Conservation (phyloP, 1,140 invertebrate genomes). For the Megalopta genalis region DNA sequence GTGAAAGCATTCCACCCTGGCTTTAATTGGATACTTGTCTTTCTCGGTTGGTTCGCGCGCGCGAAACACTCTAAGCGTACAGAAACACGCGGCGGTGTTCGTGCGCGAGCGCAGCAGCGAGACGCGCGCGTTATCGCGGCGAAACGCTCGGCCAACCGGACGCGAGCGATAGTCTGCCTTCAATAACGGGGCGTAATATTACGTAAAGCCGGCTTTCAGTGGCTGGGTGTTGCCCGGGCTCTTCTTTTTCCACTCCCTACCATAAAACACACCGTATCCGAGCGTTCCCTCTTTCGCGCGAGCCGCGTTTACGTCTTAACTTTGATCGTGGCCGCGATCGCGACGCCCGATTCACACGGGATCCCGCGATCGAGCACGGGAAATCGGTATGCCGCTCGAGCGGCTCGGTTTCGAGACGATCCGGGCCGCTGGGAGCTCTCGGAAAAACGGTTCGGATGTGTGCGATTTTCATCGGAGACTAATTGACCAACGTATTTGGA, state of each 20-base stretch:
- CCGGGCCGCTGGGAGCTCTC: too few relatives aligned
- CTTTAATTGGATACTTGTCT: constrained; percentile 41
- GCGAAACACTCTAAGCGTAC: too few relatives aligned
- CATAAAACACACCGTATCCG: not conserved
- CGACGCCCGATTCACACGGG: constrained; percentile 31
- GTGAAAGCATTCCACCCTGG: constrained; percentile 16
- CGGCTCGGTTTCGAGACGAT: too few relatives aligned
- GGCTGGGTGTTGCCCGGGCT: not conserved
- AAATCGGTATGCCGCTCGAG: too few relatives aligned
- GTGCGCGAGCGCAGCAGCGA: not conserved
- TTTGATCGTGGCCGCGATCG: constrained; percentile 15
- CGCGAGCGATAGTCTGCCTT: not conserved
- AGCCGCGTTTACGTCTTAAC: constrained; percentile 16
- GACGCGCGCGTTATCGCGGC: constrained; percentile 10
- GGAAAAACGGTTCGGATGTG: too few relatives aligned
- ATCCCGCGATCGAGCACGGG: not conserved
- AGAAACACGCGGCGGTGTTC: too few relatives aligned
- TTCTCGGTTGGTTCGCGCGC: not conserved
- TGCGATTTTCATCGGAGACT: too few relatives aligned
- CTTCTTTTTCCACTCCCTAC: not conserved
- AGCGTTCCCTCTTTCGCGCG: not conserved
- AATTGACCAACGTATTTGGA: too few relatives aligned
- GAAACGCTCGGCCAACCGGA: not conserved
- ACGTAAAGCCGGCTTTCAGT: constrained; percentile 13
- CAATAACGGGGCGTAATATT: constrained; percentile 21